Evolutionary conservation across 1,140 invertebrate species (phyloP), one percentile per base, ranked within the genome.

Genomic region (Cherax quadricarinatus): DNA sequence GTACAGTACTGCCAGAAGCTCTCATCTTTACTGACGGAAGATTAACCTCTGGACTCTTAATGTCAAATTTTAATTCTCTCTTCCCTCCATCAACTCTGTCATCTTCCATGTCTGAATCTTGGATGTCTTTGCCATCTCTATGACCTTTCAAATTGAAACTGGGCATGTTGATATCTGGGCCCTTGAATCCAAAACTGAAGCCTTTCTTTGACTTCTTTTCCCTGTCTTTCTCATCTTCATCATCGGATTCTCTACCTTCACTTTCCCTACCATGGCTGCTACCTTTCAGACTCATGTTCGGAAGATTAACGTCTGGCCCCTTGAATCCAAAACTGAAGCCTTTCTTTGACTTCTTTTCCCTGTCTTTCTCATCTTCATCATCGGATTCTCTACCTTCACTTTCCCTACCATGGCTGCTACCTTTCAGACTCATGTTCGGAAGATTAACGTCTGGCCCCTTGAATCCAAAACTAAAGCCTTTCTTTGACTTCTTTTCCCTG

Each of bases 391-490:
- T 30, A n/a, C 30, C 30, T 62, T 82, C 60, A 18, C 16, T 79
- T 7, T 82, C 79, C 12, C 0, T 66, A 0, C 18, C 62, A 66
- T 66, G 14, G 14, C 14, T 21, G 21, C 48, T 66, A n/a, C 87
- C 66, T 79, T 73, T 83, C 80, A 78, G 1, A 14, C 21, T 83
- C 70, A 90, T 78, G 73, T 51, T 75, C 6, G 88, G 88, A 6
- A 90, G 9, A 30, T n/a, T 90, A 81, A 90, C 10, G 30, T 90
- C 82, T 18, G 88, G 88, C 12, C 81, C 88, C 66, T 83, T 90
- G 16, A 90, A 49, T 21, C 88, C 82, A 30, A 90, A 21, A 14
- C 48, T 78, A n/a, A 90, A 84, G 18, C 81, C 88, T 57, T 57
- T 84, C 30, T 57, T 90, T 49, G 53, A 21, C 66, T 84, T 90